Evolutionary conservation across 35 echinoderm and acorn worm species (phyloP), one percentile per base, ranked within the genome.

Genomic region (Ptychodera flava): DNA sequence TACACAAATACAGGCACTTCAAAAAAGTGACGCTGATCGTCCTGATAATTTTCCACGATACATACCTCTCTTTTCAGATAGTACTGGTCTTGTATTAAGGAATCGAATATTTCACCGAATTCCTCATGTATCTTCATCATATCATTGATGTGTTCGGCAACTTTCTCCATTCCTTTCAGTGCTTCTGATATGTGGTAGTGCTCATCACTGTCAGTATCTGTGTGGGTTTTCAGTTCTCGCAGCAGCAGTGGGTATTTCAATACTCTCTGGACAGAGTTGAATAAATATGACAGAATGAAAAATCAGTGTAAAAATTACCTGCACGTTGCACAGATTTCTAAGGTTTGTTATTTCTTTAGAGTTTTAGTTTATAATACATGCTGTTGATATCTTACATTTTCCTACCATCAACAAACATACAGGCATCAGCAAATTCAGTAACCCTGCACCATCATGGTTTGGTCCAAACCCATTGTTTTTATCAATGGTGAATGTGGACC

Each of bases 81-180:
- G 53, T 91, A 99, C 88, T 99, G 96, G 78, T 99, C 93, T 14
- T 92, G 84, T 12, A 99, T 90, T 53, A 99, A 76, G 1, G 85
- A 32, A 84, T 99, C 96, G 78, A 99, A 99, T 30, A 99, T 52
- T 32, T 94, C 96, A 16, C 96, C 96, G 79, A 86, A 99, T 35
- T 99, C 90, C 52, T 99, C 96, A 85, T 99, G 96, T 27, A 99
- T 88, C 16, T 90, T 76, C 96, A 99, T 99, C 96, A 99, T 99
- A 80, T 99, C 96, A 35, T 99, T 99, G 90, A 99, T 99, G 32
- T 99, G 96, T 81, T 90, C 96, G 0, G 96, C 96, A 2, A 99
- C 96, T 36, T 85, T 87, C 78, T 94, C 89, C 96, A 99, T 99
- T 1, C 96, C 96, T 77, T 90, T 90, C 12, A 94, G 84, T 29